Base-by-base conservation (phyloP, 2,113 vertebrate genomes). In the Hippocampus barbouri region DNA sequence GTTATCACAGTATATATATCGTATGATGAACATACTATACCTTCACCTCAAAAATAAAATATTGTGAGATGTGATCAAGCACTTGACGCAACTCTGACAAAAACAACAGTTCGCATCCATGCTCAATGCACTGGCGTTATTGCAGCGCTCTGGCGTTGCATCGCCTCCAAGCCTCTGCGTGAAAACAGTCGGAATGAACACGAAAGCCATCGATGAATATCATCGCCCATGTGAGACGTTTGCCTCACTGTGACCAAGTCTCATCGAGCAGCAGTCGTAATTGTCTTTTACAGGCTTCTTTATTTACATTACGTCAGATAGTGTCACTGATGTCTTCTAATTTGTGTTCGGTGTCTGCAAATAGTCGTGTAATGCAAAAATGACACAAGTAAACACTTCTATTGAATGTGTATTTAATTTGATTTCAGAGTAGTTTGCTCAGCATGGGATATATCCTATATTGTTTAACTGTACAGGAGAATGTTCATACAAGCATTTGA, bases 21-120 rank as follows among this genome's bases (percentile, higher is more conserved):
- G 34, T 38, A 38, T 2, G 61, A 27, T 30, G 38, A 34, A 40
- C 56, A 11, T 9, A 66, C 25, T 70, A n/a, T 38, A 38, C 5
- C 34, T 6, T 38, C 34, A 38, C 34, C 34, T 38, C 6, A 38
- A 38, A 38, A 38, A 38, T 38, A 38, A 7, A 38, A 38, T 38
- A 4, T 34, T 34, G 34, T 38, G 34, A 38, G 34, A 38, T 38
- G 5, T 6, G 34, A 38, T 38, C 34, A 38, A 6, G 34, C 34
- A 38, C 34, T 38, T 38, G 5, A 38, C 34, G 5, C 34, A 38
- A 38, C 34, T 38, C 34, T 7, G 34, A 38, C 79, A 83, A 81
- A 85, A 77, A 82, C 73, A 63, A 30, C 71, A 70, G 83, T 78
- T 69, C 68, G 72, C 77, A 68, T 85, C 75, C 54, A 74, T 72